Base-by-base conservation (phyloP, 2,888 invertebrate genomes). In the Drosophila recens region DNA sequence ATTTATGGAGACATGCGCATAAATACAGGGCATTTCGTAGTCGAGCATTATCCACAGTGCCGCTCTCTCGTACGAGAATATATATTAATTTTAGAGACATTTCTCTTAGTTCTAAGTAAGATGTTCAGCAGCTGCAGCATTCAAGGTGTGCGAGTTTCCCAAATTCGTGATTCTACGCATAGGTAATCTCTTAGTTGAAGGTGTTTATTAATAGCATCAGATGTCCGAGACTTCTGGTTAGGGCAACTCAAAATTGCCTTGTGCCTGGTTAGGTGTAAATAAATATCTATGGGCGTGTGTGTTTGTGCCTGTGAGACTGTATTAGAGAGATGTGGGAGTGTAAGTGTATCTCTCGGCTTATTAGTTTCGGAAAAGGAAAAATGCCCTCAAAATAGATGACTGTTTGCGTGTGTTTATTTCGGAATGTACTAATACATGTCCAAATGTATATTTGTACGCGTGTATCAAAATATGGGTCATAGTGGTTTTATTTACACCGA, bases 311-410 rank as follows among this genome's bases (percentile, higher is more conserved):
- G 72, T 43, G 46, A 56, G 54, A 45, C 48, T 42, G 46, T 33
- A 51, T 46, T 27, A 27, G 52, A 58, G 43, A 27, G 49, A 52
- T 52, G 51, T 64, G 66, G 52, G 54, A 64, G 67, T 65, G 43
- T 61, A 42, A 52, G 63, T 67, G 54, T 51, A 33, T 11, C 63
- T 65, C 17, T 62, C 48, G 68, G 72, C 70, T 81, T 80, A 81
- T 79, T 76, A 73, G 67, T 73, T 75, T 66, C 79, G 36, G 73
- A 76, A 68, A 79, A 79, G 81, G 70, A 78, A 81, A 78, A 79
- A 58, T 68, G 54, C 63, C 67, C 79, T 79, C 56, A 62, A 75
- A 80, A 78, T 80, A 79, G 70, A 67, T 58, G 67, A 65, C 51
- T 66, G 20, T 59, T 66, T 54, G 62, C 23, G 61, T 74, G 62